Conservation (phyloP, 2,888 invertebrate species). For the Hypselothyrea guttata region DNA sequence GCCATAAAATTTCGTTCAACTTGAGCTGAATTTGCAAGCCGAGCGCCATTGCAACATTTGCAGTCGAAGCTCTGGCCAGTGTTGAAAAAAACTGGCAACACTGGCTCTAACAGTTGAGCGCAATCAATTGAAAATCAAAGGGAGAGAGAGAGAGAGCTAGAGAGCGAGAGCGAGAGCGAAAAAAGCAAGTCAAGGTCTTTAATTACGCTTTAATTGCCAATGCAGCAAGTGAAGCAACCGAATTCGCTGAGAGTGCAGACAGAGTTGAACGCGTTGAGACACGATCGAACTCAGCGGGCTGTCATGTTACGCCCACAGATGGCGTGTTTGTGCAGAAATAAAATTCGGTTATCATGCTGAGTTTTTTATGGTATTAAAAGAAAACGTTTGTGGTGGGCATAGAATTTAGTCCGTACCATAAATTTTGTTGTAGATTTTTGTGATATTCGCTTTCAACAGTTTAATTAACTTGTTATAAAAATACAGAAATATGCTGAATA, state of each 20-base stretch:
- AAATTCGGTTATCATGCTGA: conserved; percentile 27
- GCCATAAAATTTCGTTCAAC: background rate
- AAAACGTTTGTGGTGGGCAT: background rate
- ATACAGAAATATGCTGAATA: background rate
- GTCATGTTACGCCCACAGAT: conserved; percentile 26
- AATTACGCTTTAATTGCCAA: conserved; percentile 55
- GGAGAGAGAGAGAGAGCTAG: conserved; percentile 10
- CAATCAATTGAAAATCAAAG: conserved; percentile 9
- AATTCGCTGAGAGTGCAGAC: background rate
- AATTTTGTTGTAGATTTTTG: background rate
- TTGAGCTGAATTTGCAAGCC: conserved; percentile 34
- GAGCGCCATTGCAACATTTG: background rate
- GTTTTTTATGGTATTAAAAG: conserved; percentile 25
- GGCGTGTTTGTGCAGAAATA: conserved; percentile 10
- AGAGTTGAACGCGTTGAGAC: background rate
- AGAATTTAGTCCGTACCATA: too few relatives aligned
- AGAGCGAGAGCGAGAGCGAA: conserved; percentile 14
- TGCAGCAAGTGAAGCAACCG: conserved; percentile 38
- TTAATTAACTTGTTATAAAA: conserved; percentile 20
- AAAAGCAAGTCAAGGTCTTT: conserved; percentile 64
- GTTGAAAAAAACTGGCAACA: too few relatives aligned
- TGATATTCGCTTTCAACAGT: conserved; percentile 12
- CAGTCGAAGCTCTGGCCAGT: too few relatives aligned
- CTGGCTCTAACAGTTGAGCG: conserved; percentile 14
- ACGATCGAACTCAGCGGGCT: conserved; percentile 29